Base-by-base conservation (phyloP, 2,797 vertebrate species). In the Tragelaphus oryx region DNA sequence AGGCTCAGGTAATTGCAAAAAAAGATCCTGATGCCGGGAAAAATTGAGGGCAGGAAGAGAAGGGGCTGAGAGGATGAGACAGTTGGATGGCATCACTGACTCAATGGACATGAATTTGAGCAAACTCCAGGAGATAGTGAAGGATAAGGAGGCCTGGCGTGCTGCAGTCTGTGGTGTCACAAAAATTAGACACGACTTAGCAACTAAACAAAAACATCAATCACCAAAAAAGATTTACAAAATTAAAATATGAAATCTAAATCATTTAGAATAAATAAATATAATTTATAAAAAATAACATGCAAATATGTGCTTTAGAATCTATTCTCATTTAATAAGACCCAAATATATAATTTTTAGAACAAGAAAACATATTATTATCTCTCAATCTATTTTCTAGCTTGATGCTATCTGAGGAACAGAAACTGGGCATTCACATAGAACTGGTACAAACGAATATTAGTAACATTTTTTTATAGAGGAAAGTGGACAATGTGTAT, bases 311-410 rank as follows among this genome's bases (percentile, higher is more conserved):
- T 52, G 13, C 60, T 87, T 78, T 90, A 52, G 81, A 89, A 75
- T 78, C 2, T 68, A 82, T 68, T 54, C 54, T n/a, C 81, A 79
- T 76, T 71, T 59, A 5, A 12, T 46, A 86, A 52, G 41, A 48
- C 33, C 18, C 24, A 4, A 76, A 83, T 52, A 65, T 78, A 41
- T 30, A 60, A 59, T 46, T 59, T 89, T 91, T 91, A 55, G 78
- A 81, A 68, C 13, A 94, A 71, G 18, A 87, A 71, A 92, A 68
- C 20, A 60, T 22, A 33, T 5, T 95, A 87, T 89, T 59, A 75
- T 82, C 65, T 91, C 54, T 37, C 82, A 86, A 37, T 75, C 41
- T 91, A 20, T 84, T 95, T 93, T 89, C 88, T 88, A 93, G 68
- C 74, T n/a, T 81, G 24, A 79, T 82, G n/a, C 30, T 59, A 30